These are phyloP conservation scores for Phrynosoma platyrhinos DNA, from an alignment of 2,113 vertebrate species.

Conservation along the genomic window DNA sequence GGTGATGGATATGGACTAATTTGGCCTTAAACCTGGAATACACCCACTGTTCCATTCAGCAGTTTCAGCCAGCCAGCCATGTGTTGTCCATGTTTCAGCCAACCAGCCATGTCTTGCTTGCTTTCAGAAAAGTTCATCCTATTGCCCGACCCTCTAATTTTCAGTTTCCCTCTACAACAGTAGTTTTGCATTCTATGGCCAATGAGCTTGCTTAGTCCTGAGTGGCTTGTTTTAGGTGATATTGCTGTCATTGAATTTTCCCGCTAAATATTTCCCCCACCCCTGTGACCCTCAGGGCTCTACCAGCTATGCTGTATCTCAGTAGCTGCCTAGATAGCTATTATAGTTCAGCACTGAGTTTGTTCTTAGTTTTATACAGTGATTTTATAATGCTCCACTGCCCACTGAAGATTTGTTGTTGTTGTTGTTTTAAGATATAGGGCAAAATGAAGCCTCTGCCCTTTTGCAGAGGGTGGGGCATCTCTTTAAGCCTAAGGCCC, in stretches of 20 bases:
- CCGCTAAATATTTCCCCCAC: background rate
- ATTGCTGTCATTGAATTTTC: too few species aligned
- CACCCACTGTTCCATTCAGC: too few species aligned
- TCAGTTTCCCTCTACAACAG: background rate
- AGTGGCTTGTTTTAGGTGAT: background rate
- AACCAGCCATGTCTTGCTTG: background rate
- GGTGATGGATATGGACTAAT: too few species aligned
- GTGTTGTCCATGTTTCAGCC: background rate
- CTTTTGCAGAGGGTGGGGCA: too few species aligned
- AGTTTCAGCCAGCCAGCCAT: background rate
- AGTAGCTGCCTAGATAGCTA: background rate
- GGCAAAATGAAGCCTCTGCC: too few species aligned
- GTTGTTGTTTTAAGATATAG: too few species aligned
- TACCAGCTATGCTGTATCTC: background rate
- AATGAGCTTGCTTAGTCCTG: background rate
- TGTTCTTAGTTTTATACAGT: background rate
- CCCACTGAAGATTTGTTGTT: too few species aligned
- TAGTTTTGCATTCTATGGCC: background rate
- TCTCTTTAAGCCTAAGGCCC: too few species aligned
- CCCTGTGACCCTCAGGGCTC: background rate
- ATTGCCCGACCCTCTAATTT: background rate
- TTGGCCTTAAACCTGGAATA: background rate
- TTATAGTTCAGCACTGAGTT: background rate
- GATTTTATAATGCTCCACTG: too few species aligned
- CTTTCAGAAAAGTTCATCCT: background rate